Percentiles rank a stretch among this genome's conserved stretches.
Evolutionary conservation across 35 echinoderm and acorn worm species (phyloP).

Genomic region (Hemicentrotus pulcherrimus): DNA sequence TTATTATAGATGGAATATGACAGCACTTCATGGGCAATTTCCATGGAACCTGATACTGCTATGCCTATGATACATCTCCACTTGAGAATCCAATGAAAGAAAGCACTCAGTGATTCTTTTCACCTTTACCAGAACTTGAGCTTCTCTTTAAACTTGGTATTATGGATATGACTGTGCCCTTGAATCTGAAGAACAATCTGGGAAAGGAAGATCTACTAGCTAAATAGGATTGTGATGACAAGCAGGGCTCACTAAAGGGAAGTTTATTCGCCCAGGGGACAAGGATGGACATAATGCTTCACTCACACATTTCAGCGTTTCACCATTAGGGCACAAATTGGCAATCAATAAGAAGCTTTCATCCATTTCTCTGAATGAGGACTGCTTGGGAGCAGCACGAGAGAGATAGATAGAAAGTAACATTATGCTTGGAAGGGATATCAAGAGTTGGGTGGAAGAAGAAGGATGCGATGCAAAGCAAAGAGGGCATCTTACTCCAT

Average conservation of each 20-base stretch:
- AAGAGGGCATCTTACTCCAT: background rate
- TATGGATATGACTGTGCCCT: conserved; percentile 25
- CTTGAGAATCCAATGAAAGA: too few relatives aligned
- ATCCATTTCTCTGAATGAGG: background rate
- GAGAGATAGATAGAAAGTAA: background rate
- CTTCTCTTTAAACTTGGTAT: background rate
- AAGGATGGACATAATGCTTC: conserved; percentile 23
- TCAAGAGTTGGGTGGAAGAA: background rate
- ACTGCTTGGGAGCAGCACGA: background rate
- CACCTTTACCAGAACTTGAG: background rate
- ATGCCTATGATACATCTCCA: too few relatives aligned
- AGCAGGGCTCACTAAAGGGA: background rate
- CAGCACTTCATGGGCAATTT: too few relatives aligned
- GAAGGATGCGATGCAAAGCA: background rate
- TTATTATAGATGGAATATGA: too few relatives aligned
- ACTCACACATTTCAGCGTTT: conserved; percentile 4
- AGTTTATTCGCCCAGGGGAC: conserved; percentile 13
- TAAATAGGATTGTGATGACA: conserved; percentile 44
- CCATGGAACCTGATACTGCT: too few relatives aligned
- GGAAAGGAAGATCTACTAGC: background rate
- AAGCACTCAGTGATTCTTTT: too few relatives aligned
- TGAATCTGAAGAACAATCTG: conserved; percentile 2
- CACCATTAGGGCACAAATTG: background rate
- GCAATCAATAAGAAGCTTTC: conserved; percentile 1
- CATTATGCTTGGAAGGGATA: background rate